Evolutionary conservation across 2,888 invertebrate species (phyloP), one percentile per base, ranked within the genome.

Genomic region (Callinectes sapidus): DNA sequence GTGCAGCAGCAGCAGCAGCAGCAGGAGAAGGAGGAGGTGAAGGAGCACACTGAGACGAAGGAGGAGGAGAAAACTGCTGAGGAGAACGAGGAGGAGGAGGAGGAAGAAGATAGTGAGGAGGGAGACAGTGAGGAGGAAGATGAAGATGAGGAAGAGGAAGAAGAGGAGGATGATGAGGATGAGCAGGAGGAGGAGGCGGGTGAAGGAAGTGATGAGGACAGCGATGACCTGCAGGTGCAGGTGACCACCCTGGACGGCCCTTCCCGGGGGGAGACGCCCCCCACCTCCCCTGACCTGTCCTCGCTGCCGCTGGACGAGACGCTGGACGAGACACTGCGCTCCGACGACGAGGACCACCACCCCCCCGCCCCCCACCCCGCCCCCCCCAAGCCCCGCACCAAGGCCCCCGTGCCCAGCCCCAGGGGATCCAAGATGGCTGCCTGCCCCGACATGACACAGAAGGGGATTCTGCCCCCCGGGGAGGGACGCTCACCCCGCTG

Each of bases 401-500:
- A 93, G 66, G 85, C 89, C 32, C 92, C 92, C n/a, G 81, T 93
- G 28, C 92, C 92, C 16, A 85, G 89, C 23, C 92, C 92, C 35
- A 81, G 92, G 1, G 92, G 92, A 23, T 93, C 92, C 6, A 93
- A 93, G 90, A 61, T 61, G 66, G 35, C 35, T 18, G 16, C 3
- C 66, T 28, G 71, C 89, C 23, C 39, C 23, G 23, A 39, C 35
- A 18, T 39, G 39, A n/a, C 3, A 0, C 39, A 23, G 6, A 1
- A 23, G 32, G 16, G 61, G n/a, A 42, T 39, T 13, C 42, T 42
- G 71, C 71, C 48, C 61, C 48, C 77, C 18, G 71, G 28, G 6
- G 10, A 16, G 48, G 87, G 32, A 28, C 88, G 91, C 2, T 61
- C 35, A 32, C 86, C 61, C 39, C 86, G 55, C 86, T 61, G 61